A percentile compares a stretch with the other conserved stretches of the same genome.
Evolutionary conservation across 2,113 vertebrate genomes (phyloP).

Genomic region (Artemisiospiza belli): DNA sequence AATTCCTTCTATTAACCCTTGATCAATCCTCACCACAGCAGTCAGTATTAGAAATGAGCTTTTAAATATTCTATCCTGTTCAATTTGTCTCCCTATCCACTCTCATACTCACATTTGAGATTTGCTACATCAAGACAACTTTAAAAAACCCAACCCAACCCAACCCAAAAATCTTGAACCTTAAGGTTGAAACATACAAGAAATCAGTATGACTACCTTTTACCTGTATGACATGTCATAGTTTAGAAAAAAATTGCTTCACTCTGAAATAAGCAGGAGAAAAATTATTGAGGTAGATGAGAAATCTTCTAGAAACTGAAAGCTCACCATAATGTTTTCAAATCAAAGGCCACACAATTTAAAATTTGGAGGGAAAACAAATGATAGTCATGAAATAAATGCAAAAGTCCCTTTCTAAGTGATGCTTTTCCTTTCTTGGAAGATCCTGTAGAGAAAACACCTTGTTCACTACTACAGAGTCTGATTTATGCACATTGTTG

Average conservation of each 20-base stretch:
- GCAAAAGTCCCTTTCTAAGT: not conserved
- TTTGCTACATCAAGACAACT: not conserved
- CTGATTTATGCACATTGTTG: not conserved
- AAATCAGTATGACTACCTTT: not conserved
- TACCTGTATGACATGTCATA: not conserved
- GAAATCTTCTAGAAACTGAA: not conserved
- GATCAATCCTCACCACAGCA: not conserved
- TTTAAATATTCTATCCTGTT: not conserved
- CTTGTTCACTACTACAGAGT: not conserved
- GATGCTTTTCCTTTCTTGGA: not conserved
- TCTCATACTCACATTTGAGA: not conserved
- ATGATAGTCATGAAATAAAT: not conserved
- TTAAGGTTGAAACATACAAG: not conserved
- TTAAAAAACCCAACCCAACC: not conserved
- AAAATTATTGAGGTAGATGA: not conserved
- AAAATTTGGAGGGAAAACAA: not conserved
- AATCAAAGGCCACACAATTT: not conserved
- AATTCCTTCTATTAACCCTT: not conserved
- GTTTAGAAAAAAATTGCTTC: not conserved
- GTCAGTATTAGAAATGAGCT: not conserved
- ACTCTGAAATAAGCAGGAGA: not conserved
- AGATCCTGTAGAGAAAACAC: not conserved
- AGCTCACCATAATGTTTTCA: not conserved
- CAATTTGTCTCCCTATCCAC: not conserved
- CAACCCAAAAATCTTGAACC: not conserved